Conservation (phyloP, 2,113 vertebrate genomes). For the Sus scrofa region DNA sequence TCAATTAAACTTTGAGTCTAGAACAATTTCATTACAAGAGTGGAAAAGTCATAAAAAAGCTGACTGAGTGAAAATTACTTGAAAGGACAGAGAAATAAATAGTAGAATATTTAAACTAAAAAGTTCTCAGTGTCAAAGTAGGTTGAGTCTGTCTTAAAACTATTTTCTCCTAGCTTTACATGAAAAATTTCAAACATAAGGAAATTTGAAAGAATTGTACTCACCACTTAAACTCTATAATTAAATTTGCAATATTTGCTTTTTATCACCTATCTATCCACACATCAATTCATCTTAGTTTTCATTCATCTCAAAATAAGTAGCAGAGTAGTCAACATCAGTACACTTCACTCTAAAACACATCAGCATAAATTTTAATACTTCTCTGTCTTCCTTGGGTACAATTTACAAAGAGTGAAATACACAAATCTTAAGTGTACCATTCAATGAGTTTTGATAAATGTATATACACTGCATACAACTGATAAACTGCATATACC, state of each 20-base stretch:
- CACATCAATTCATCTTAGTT: neutral
- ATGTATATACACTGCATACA: neutral
- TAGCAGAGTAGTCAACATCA: neutral
- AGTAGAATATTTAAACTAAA: slow-evolving; percentile 54
- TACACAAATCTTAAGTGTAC: slow-evolving; percentile 35
- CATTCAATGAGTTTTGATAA: slow-evolving; percentile 17
- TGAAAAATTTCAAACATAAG: slow-evolving; percentile 20
- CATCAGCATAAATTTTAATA: slow-evolving; percentile 39
- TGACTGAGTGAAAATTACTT: slow-evolving; percentile 66
- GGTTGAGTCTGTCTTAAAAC: slow-evolving; percentile 19
- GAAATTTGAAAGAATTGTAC: neutral
- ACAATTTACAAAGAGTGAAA: slow-evolving; percentile 41
- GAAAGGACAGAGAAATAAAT: slow-evolving; percentile 69
- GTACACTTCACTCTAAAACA: neutral
- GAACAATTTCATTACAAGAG: slow-evolving; percentile 48
- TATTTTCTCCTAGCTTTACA: neutral
- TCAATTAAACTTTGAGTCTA: slow-evolving; percentile 53
- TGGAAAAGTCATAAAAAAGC: slow-evolving; percentile 61
- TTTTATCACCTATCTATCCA: neutral
- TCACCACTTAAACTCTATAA: neutral
- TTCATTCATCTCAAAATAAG: slow-evolving; percentile 30
- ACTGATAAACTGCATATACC: neutral
- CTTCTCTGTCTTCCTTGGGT: neutral
- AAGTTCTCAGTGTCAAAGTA: slow-evolving; percentile 28
- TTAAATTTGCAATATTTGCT: neutral